Evolutionary conservation across 2,797 vertebrate genomes (phyloP), one percentile per base, ranked within the genome.

Genomic region (Tapera naevia): DNA sequence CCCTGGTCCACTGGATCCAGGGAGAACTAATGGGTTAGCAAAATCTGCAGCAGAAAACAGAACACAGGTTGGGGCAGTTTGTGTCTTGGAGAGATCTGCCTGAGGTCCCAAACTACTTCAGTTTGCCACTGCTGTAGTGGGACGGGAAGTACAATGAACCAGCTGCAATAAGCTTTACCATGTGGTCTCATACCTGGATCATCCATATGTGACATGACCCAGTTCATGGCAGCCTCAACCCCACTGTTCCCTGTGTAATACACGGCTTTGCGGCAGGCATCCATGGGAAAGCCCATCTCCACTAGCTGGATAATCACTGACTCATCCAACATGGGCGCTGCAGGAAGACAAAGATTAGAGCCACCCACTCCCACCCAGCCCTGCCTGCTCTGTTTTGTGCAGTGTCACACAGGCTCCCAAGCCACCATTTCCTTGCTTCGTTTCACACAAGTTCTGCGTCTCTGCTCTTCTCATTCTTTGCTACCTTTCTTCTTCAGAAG

Each of bases 161-260:
- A 79, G 46, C 27, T 15, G 69, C 39, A 54, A 5, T 24, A 35
- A 56, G 48, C 22, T 65, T 66, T n/a, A 11, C 14, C 14, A 3
- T 1, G 21, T 6, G 32, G 53, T 27, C 35, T 93, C 97, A 28
- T 98, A 99, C 99, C 99, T 98, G 99, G 98, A 97, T 99, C 99
- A 2, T 99, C 99, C 98, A 99, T 99, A 88, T 99, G 99, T 10
- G 99, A 98, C 99, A 99, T 99, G 95, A 99, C 98, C 99, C 99
- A 99, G 95, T 99, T 99, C 99, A 99, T 99, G 97, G 99, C 99
- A 2, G 99, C 98, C 93, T 99, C 99, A 1, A 98, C 99, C 87
- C 99, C 99, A 19, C 98, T 99, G 96, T 99, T 99, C 66, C 99
- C 99, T 0, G 99, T 99, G 97, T 99, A 99, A 95, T 99, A 99